Base-by-base conservation (phyloP, 2,888 invertebrate genomes). In the Melanophora roralis region DNA sequence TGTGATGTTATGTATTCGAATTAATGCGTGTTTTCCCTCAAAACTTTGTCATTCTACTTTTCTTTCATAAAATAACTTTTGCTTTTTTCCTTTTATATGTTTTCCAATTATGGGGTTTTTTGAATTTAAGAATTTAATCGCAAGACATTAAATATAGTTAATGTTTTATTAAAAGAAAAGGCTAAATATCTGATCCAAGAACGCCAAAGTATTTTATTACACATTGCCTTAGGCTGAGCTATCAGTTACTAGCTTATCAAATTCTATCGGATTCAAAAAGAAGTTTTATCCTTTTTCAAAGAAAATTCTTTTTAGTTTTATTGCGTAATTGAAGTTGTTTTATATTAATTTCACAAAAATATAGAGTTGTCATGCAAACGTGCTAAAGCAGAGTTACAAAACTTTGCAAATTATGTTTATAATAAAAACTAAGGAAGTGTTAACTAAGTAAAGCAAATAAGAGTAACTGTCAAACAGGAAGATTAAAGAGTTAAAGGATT, bases 61-160 rank as follows among this genome's bases (percentile, higher is more conserved):
- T n/a, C n/a, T n/a, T 6, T 6, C 27, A 27, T 27, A 27, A 27
- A 27, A 14, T 51, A 23, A n/a, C 14, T 21, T 45, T 23, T 23
- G 2, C 49, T 14, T 27, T 23, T 51, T 49, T 11, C 3, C 45
- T 19, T 8, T 47, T 45, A 47, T 5, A 21, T 47, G 0, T 9
- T 27, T 27, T n/a, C 34, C 16, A 34, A 16, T 32, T 19, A 59
- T 59, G 21, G 4, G 14, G 38, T 40, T 23, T 14, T 14, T 38
- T 38, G 8, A 23, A 38, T 21, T 59, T 59, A 23, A 59, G 38
- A 51, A 27, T 51, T 51, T 51, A 51, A 51, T 51, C 27, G 23
- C 23, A 51, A n/a, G n/a, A 51, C 49, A 51, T 51, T 51, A 51
- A 51, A 51, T n/a, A 51, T 51, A 51, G 14, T 51, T 27, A n/a